Conservation (phyloP, 1,140 invertebrate genomes). For the Agrilus planipennis region DNA sequence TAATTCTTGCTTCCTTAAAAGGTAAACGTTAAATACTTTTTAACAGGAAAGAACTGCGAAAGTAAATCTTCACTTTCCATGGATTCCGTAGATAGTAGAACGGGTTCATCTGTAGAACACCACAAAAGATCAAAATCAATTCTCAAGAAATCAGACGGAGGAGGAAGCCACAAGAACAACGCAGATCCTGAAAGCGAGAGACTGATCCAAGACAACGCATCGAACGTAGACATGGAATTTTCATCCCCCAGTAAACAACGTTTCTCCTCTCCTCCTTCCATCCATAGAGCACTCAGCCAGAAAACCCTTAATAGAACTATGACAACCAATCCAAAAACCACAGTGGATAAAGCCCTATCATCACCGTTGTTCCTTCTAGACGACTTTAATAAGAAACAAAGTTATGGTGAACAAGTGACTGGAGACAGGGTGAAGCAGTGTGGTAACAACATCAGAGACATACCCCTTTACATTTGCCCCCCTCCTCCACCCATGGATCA, state of each 20-base stretch:
- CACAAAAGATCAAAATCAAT: constrained; percentile 62
- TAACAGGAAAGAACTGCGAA: constrained; percentile 44
- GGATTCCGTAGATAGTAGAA: constrained; percentile 54
- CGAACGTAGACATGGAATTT: constrained; percentile 33
- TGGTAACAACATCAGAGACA: constrained; percentile 21
- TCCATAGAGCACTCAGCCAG: constrained; percentile 34
- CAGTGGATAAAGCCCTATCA: too few species aligned
- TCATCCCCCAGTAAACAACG: constrained; percentile 32
- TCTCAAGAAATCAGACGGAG: constrained; percentile 58
- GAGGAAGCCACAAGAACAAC: constrained; percentile 30
- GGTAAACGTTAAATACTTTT: neutral
- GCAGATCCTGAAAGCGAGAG: constrained; percentile 65
- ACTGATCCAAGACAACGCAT: constrained; percentile 53
- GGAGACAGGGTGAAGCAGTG: constrained; percentile 29
- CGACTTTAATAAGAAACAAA: constrained; percentile 35
- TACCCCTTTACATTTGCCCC: constrained; percentile 37
- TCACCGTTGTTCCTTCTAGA: constrained; percentile 29
- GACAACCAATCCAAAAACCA: too few species aligned
- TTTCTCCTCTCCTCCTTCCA: constrained; percentile 29
- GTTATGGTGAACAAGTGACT: constrained; percentile 34
- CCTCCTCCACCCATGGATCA: constrained; percentile 38
- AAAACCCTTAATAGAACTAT: constrained; percentile 36
- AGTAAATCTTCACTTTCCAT: constrained; percentile 59
- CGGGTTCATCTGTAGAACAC: constrained; percentile 48
- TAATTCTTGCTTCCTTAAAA: neutral